Percentiles rank a stretch among this genome's conserved stretches.
These are phyloP conservation scores for Amiota mariae DNA, from an alignment of 2,888 invertebrate species.

Conservation along the genomic window DNA sequence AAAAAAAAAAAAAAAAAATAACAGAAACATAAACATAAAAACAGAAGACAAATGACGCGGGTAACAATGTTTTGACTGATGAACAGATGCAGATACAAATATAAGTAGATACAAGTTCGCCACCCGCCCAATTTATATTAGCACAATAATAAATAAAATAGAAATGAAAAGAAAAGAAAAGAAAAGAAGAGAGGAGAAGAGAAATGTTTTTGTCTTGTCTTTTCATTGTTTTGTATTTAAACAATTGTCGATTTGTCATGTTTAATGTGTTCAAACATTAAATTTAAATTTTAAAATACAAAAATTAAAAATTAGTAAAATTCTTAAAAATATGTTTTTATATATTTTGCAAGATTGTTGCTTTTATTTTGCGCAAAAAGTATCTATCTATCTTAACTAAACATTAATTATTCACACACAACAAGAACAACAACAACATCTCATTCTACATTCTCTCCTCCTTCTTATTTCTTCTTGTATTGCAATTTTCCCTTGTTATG, in stretches of 20 bases:
- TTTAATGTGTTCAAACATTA: not conserved
- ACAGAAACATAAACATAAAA: not conserved
- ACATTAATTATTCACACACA: too few relatives aligned
- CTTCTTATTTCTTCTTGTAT: too few relatives aligned
- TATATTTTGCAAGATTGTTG: too few relatives aligned
- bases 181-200: not conserved
- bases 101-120: not conserved
- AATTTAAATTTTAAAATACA: not conserved
- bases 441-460: too few relatives aligned
- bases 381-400: too few relatives aligned
- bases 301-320: not conserved
- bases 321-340: not conserved
- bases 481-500: too few relatives aligned
- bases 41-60: too few relatives aligned
- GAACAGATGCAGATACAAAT: not conserved
- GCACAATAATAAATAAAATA: not conserved
- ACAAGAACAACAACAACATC: too few relatives aligned
- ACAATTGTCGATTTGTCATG: conserved; percentile 15
- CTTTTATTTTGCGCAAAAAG: too few relatives aligned
- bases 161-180: not conserved
- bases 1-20: not conserved
- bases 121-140: not conserved
- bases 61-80: not conserved
- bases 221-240: not conserved
- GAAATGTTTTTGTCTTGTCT: not conserved